These are phyloP conservation scores for Spinus pinus DNA, from an alignment of 2,797 vertebrate genomes.

Conservation along the genomic window DNA sequence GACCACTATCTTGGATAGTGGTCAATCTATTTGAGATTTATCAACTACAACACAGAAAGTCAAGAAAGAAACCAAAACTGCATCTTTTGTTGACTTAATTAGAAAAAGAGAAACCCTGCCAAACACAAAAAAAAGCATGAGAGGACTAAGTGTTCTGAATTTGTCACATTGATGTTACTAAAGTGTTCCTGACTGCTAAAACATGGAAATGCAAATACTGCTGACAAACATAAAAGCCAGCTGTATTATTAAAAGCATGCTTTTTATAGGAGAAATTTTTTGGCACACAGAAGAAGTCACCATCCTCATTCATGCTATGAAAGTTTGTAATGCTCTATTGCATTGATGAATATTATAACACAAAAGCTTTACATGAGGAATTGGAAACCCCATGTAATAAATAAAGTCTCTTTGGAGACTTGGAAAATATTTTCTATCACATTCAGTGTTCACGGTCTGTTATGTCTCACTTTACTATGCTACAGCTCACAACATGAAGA, in stretches of 20 bases:
- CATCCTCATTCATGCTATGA: background rate
- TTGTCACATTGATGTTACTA: background rate
- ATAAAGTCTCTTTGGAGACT: background rate
- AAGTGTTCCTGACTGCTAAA: background rate
- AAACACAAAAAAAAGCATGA: background rate
- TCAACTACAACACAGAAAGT: background rate
- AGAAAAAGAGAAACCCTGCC: background rate
- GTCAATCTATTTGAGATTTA: background rate
- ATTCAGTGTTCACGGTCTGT: background rate
- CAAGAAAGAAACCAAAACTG: background rate
- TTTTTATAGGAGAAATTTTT: background rate
- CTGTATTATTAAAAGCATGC: background rate
- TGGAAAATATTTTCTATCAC: background rate
- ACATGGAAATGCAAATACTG: background rate
- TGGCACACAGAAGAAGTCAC: background rate
- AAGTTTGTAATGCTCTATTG: background rate
- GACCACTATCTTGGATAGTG: background rate
- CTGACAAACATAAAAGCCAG: slow-evolving; percentile 18
- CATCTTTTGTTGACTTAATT: background rate
- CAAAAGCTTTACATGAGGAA: background rate
- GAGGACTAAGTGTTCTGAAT: background rate
- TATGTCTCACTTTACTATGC: background rate
- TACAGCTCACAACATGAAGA: background rate
- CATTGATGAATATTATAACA: background rate
- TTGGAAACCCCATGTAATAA: background rate